phyloP scores from a whole-genome alignment of 2,113 vertebrate genomes.

The Trichomycterus rosablanca region DNA sequence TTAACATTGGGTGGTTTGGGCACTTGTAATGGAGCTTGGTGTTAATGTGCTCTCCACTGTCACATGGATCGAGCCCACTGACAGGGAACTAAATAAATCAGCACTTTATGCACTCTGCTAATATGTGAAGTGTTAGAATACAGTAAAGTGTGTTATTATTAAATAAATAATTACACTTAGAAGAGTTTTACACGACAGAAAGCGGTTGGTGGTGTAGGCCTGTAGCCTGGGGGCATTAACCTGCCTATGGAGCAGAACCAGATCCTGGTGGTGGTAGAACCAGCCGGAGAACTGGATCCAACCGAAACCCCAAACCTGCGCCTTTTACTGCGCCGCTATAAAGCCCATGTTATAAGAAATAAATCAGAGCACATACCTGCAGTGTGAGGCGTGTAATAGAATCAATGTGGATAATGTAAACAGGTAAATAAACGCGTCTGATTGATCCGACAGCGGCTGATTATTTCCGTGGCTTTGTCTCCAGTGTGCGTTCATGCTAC shows the following conservation, averaged over 20 bases:
- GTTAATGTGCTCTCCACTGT: constrained; percentile 35
- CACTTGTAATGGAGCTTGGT: constrained; percentile 43
- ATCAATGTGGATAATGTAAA: constrained; percentile 56
- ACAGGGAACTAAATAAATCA: constrained; percentile 20
- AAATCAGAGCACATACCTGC: constrained; percentile 53
- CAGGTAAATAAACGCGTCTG: constrained; percentile 67
- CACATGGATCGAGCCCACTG: constrained; percentile 35
- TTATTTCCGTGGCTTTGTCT: constrained; percentile 79
- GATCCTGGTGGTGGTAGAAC: constrained; percentile 55
- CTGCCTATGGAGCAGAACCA: constrained; percentile 70
- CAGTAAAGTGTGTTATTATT: background rate
- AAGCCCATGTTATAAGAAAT: background rate
- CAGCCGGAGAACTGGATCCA: constrained; percentile 64
- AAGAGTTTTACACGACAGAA: too few relatives aligned
- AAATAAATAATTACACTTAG: background rate
- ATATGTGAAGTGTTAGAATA: background rate
- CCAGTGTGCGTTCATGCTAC: constrained; percentile 56
- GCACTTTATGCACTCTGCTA: constrained; percentile 1
- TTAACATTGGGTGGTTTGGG: too few relatives aligned
- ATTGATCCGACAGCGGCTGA: constrained; percentile 65
- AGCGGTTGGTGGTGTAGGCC: constrained; percentile 33
- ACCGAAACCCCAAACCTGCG: constrained; percentile 36
- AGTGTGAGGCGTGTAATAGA: constrained; percentile 17
- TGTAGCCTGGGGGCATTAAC: constrained; percentile 54
- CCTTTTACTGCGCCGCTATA: constrained; percentile 30